A percentile compares a stretch with the other conserved stretches of the same genome.
Conservation (phyloP, 2,797 vertebrate species). For the Bradypodion pumilum region DNA sequence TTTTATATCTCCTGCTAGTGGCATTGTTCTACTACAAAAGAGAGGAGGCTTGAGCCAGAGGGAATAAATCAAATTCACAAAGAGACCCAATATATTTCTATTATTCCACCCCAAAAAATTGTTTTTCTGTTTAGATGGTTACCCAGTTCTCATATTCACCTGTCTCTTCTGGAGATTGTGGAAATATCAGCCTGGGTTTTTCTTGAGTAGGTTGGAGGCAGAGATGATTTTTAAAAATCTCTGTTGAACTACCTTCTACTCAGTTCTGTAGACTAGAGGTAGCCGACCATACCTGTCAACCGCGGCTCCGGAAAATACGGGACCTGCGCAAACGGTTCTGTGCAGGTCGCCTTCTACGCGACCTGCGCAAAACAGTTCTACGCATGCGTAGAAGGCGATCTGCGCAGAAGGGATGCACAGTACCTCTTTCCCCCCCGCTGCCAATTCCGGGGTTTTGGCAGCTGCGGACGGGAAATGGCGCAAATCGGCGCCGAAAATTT, state of each 20-base stretch:
- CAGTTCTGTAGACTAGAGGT: not conserved
- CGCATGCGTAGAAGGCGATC: too few relatives aligned
- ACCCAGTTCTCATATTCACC: not conserved
- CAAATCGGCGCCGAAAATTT: too few relatives aligned
- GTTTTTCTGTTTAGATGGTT: not conserved
- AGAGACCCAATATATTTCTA: slow-evolving; percentile 44
- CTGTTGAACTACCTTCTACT: not conserved
- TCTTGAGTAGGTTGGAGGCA: not conserved
- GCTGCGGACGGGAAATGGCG: too few relatives aligned
- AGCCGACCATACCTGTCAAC: too few relatives aligned
- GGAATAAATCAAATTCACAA: slow-evolving; percentile 6
- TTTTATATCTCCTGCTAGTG: not conserved
- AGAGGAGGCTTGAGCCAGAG: slow-evolving; percentile 32
- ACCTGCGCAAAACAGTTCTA: too few relatives aligned
- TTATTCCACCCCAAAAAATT: slow-evolving; percentile 43
- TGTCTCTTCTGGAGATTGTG: not conserved
- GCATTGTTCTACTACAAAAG: not conserved
- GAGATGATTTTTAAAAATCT: not conserved
- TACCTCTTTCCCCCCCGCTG: too few relatives aligned
- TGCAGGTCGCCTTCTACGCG: too few relatives aligned
- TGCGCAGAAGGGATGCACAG: too few relatives aligned
- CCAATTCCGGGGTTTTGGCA: too few relatives aligned
- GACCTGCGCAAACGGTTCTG: too few relatives aligned
- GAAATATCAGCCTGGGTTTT: not conserved
- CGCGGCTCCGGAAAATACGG: too few relatives aligned